These are phyloP conservation scores for Drosophila vallismaia DNA, from an alignment of 2,888 invertebrate genomes.

Conservation along the genomic window DNA sequence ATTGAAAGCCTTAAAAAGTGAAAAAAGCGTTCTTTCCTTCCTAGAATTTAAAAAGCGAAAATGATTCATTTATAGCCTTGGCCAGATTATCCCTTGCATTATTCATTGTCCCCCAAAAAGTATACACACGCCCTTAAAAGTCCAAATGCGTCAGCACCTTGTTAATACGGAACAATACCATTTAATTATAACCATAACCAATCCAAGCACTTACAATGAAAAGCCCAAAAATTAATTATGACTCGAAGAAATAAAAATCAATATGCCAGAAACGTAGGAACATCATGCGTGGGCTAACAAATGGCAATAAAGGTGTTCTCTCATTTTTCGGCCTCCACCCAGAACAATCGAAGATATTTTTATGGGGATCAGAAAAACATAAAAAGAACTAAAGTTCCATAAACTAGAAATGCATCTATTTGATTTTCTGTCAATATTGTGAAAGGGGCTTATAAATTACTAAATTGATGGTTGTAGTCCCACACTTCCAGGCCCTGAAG, in stretches of 20 bases:
- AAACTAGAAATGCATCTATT: constrained; percentile 28
- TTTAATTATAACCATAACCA: constrained; percentile 19
- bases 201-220: constrained; percentile 39
- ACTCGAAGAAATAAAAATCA: constrained; percentile 48
- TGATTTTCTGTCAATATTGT: neutral
- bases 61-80: constrained; percentile 23
- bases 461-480: constrained; percentile 17
- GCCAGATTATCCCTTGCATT: constrained; percentile 47
- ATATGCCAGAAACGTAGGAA: constrained; percentile 54
- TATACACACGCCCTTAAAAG: constrained; percentile 54
- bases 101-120: constrained; percentile 47
- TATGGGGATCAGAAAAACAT: constrained; percentile 1
- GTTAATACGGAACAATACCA: constrained; percentile 16
- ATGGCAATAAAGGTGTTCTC: constrained; percentile 43
- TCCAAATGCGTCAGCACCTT: constrained; percentile 50
- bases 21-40: constrained; percentile 13
- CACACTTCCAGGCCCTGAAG: constrained; percentile 12
- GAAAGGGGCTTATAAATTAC: constrained; percentile 54
- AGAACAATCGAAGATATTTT: constrained; percentile 19
- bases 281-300: constrained; percentile 55
- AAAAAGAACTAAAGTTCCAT: neutral
- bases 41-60: constrained; percentile 60
- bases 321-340: neutral
- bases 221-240: constrained; percentile 62
- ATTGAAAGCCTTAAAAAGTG: constrained; percentile 10